Conservation (phyloP, 2,113 vertebrate species). For the Strigops habroptila region DNA sequence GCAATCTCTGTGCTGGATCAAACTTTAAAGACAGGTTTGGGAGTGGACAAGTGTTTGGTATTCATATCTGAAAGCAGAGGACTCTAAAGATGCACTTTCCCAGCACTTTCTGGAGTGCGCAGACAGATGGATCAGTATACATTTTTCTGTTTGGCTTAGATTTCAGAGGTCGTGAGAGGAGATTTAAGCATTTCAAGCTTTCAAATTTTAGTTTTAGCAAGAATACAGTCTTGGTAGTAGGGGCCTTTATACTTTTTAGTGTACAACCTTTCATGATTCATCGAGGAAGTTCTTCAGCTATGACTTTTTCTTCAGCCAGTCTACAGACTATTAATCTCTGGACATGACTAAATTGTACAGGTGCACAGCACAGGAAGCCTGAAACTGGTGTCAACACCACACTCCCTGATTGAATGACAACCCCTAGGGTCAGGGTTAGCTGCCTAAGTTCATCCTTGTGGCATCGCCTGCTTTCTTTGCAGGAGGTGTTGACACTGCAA, state of each 20-base stretch:
- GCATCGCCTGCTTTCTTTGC: not conserved
- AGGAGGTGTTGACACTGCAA: not conserved
- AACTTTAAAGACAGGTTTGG: not conserved
- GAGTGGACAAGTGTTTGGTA: not conserved
- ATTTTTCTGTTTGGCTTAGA: not conserved
- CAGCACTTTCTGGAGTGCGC: not conserved
- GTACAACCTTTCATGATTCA: not conserved
- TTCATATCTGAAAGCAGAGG: not conserved
- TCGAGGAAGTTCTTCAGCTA: not conserved
- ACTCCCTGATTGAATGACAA: not conserved
- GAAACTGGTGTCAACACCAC: not conserved
- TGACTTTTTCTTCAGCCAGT: not conserved
- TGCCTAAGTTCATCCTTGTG: not conserved
- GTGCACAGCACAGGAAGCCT: not conserved
- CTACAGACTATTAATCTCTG: not conserved
- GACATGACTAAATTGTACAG: not conserved
- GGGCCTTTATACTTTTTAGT: not conserved
- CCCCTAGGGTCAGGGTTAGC: not conserved
- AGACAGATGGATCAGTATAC: not conserved
- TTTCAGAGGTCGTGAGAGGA: not conserved
- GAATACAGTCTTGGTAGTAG: not conserved
- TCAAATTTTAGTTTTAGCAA: not conserved
- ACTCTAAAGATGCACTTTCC: not conserved
- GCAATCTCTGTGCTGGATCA: not conserved
- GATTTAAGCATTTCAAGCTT: not conserved